Percentiles rank a stretch among this genome's conserved stretches.
Evolutionary conservation across 30 jellyfish, hydroid and myxozoan genomes (phyloP).

Genomic region (Aurelia sp.): DNA sequence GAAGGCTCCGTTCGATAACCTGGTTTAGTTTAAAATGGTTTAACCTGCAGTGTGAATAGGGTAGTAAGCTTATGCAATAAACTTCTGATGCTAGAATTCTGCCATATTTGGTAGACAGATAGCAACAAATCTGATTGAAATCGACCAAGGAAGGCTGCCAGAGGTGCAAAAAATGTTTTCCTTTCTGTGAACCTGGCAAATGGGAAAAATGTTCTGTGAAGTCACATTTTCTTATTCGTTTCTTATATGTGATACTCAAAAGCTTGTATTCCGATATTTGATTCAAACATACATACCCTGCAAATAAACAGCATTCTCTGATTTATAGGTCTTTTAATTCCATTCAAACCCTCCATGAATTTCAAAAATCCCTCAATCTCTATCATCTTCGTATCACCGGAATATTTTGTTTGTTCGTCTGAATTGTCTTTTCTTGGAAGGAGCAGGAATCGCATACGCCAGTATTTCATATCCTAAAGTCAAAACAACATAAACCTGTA

Average conservation of each 20-base stretch:
- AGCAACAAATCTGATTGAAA: too few species aligned
- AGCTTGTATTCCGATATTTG: neutral
- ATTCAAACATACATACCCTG: constrained; percentile 59
- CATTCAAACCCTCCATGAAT: constrained; percentile 81
- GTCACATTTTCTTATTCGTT: neutral
- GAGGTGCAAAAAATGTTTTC: too few species aligned
- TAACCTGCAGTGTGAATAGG: too few species aligned
- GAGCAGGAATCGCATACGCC: constrained; percentile 84
- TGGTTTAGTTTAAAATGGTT: too few species aligned
- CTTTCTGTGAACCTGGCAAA: too few species aligned
- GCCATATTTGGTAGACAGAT: too few species aligned
- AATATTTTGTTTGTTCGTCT: constrained; percentile 27
- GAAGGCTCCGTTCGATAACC: too few species aligned
- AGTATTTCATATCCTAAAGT: constrained; percentile 76
- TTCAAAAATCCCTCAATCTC: constrained; percentile 88
- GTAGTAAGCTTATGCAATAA: too few species aligned
- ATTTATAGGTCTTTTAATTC: constrained; percentile 68
- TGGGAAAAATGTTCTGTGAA: too few species aligned
- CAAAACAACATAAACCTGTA: neutral
- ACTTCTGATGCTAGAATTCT: too few species aligned
- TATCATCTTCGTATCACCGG: constrained; percentile 71
- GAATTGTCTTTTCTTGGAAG: constrained; percentile 76
- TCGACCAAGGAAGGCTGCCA: too few species aligned
- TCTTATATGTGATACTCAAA: neutral
- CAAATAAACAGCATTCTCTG: constrained; percentile 74